Percentiles rank a stretch among this genome's conserved stretches.
These are phyloP conservation scores for Saxidomus purpurata DNA, from an alignment of 1,140 invertebrate genomes.

Conservation along the genomic window DNA sequence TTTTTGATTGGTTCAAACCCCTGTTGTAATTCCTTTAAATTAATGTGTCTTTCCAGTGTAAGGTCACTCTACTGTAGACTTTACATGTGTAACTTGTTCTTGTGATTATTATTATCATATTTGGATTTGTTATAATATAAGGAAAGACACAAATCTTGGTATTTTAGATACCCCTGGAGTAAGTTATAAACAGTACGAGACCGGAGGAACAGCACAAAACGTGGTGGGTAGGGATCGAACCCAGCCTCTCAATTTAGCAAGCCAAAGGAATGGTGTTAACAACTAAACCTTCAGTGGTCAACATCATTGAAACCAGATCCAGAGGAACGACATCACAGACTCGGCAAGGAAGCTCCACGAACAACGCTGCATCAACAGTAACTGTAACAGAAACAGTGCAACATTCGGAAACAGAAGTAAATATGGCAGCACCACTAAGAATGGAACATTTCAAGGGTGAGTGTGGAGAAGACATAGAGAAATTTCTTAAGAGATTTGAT, in stretches of 20 bases:
- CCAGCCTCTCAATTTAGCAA: neutral
- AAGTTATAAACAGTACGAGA: neutral
- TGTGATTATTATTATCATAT: neutral
- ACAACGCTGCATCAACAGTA: neutral
- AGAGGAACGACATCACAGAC: neutral
- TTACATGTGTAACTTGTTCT: neutral
- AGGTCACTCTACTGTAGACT: neutral
- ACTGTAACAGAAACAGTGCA: neutral
- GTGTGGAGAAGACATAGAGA: neutral
- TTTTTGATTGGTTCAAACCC: too few species aligned
- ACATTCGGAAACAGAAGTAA: neutral
- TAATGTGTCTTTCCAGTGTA: too few species aligned
- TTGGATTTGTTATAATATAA: neutral
- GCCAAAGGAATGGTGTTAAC: neutral
- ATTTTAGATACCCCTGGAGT: neutral
- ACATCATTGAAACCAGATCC: neutral
- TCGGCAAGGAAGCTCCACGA: too few species aligned
- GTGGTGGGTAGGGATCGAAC: slow-evolving; percentile 5
- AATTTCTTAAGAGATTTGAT: neutral
- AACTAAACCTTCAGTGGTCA: neutral
- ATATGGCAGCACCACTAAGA: neutral
- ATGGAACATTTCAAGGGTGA: neutral
- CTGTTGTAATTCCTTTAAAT: too few species aligned
- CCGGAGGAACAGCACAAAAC: neutral
- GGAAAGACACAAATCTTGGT: neutral